Percentiles rank a stretch among this genome's conserved stretches.
Evolutionary conservation across 35 echinoderm and acorn worm genomes (phyloP).

Genomic region (Anneissia japonica): DNA sequence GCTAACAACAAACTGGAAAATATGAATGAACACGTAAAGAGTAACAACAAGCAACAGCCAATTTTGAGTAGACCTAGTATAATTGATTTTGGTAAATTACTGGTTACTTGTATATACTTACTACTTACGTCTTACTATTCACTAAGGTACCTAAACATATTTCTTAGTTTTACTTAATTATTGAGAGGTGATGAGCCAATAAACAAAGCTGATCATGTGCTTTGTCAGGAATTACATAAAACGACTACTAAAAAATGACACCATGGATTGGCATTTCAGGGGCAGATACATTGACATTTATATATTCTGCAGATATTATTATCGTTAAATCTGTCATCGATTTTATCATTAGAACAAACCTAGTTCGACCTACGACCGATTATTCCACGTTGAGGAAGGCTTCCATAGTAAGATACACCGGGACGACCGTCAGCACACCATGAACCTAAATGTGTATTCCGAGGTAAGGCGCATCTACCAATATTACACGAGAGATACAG

Average conservation of each 20-base stretch:
- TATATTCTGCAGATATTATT: too few species aligned
- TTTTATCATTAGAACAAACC: conserved; percentile 59
- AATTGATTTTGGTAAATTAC: not conserved
- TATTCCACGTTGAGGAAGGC: conserved; percentile 84
- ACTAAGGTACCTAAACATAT: not conserved
- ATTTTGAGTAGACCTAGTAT: not conserved
- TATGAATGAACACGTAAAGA: not conserved
- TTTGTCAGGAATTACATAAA: too few species aligned
- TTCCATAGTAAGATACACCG: conserved; percentile 89
- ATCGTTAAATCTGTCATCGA: too few species aligned
- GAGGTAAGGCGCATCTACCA: too few species aligned
- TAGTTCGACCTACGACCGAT: conserved; percentile 75
- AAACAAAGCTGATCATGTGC: too few species aligned
- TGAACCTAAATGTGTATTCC: conserved; percentile 5
- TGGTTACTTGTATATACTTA: not conserved
- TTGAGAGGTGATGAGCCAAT: too few species aligned
- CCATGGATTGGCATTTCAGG: not conserved
- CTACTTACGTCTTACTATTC: not conserved
- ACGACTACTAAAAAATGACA: not conserved
- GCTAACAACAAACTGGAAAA: not conserved
- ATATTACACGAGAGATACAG: too few species aligned
- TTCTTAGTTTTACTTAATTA: not conserved
- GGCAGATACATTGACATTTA: too few species aligned
- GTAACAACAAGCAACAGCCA: not conserved
- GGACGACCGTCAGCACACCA: conserved; percentile 87